Conservation (phyloP, 2,797 vertebrate genomes). For the Hypotaenidia philippensis region DNA sequence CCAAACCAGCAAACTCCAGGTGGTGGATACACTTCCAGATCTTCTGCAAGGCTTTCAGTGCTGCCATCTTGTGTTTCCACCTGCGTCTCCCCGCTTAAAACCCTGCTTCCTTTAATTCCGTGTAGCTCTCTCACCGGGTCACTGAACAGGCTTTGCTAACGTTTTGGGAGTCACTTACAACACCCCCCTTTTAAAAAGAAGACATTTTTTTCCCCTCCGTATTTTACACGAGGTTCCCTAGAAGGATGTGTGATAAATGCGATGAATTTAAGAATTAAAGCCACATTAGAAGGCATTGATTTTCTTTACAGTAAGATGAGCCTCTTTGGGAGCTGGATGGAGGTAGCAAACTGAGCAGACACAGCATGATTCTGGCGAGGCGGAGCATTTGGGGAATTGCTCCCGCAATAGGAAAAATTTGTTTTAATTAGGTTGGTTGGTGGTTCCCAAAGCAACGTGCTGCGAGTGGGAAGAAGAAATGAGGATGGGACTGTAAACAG, state of each 20-base stretch:
- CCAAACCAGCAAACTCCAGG: neutral
- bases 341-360: slow-evolving; percentile 41
- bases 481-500: slow-evolving; percentile 60
- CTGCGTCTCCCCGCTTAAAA: neutral
- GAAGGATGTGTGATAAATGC: slow-evolving; percentile 6
- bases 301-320: slow-evolving; percentile 55
- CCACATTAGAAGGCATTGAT: slow-evolving; percentile 17
- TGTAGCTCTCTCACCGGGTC: neutral
- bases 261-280: slow-evolving; percentile 54
- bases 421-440: slow-evolving; percentile 77
- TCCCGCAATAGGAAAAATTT: slow-evolving; percentile 68
- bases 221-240: neutral
- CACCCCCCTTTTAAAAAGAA: neutral
- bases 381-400: slow-evolving; percentile 55
- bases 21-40: neutral
- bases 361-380: slow-evolving; percentile 47
- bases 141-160: neutral
- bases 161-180: neutral
- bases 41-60: neutral
- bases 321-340: slow-evolving; percentile 30
- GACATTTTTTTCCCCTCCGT: neutral
- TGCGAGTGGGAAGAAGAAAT: slow-evolving; percentile 55
- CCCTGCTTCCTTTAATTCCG: neutral
- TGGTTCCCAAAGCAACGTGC: slow-evolving; percentile 70
- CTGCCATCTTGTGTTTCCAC: slow-evolving; percentile 57